Evolutionary conservation across 2,888 invertebrate genomes (phyloP).

Genomic region (Caenorhabditis sp.): DNA sequence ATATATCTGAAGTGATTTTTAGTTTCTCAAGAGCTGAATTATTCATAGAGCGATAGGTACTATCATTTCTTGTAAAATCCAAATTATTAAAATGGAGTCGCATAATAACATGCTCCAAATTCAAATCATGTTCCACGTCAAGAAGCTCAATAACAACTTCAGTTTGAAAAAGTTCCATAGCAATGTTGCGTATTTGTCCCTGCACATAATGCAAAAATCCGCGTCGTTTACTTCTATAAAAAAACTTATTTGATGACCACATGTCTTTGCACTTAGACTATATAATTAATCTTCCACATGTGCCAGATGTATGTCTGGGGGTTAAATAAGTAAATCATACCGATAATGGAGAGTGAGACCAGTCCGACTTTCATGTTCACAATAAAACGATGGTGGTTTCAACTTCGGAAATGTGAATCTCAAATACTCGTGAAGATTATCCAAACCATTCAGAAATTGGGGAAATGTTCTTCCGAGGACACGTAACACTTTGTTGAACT

Average conservation of each 20-base stretch:
- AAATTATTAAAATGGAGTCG: conserved; percentile 92
- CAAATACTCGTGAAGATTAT: conserved; percentile 68
- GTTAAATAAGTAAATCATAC: conserved; percentile 18
- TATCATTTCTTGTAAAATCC: conserved; percentile 71
- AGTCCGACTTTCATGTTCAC: conserved; percentile 90
- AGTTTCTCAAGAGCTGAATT: conserved; percentile 46
- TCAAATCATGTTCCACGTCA: conserved; percentile 85
- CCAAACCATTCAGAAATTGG: conserved; percentile 68
- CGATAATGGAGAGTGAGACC: conserved; percentile 92
- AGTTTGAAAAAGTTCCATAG: conserved; percentile 84
- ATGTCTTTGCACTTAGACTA: neutral
- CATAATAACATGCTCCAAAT: conserved; percentile 91
- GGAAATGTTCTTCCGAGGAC: conserved; percentile 69
- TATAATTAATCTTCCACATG: neutral
- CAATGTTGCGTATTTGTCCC: conserved; percentile 74
- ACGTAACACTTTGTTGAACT: conserved; percentile 65
- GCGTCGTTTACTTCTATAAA: conserved; percentile 81
- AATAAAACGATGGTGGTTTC: conserved; percentile 93
- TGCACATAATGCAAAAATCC: conserved; percentile 96
- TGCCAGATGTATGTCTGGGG: neutral
- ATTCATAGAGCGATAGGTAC: conserved; percentile 28
- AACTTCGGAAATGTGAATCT: conserved; percentile 76
- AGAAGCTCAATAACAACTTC: conserved; percentile 90
- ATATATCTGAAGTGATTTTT: conserved; percentile 76
- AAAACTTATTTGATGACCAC: neutral